Conservation (phyloP, 2,797 vertebrate genomes). For the Chrysocyon brachyurus region DNA sequence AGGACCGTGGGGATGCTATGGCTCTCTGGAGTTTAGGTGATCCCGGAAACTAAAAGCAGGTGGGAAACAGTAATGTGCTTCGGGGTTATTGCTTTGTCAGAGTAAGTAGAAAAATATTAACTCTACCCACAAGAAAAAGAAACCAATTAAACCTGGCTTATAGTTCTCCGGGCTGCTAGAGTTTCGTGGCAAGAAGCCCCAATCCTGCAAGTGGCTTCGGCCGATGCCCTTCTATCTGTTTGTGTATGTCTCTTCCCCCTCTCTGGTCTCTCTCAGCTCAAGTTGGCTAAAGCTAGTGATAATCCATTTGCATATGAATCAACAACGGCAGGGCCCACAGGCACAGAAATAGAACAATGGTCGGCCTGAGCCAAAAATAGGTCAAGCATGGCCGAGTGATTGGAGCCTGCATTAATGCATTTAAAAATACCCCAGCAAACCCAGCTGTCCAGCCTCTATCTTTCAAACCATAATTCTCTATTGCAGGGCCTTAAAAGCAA, state of each 20-base stretch:
- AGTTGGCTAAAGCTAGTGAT: conserved; percentile 92
- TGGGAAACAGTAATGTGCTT: conserved; percentile 86
- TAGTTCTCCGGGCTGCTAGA: conserved; percentile 71
- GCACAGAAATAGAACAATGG: conserved; percentile 99
- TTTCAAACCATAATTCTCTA: conserved; percentile 87
- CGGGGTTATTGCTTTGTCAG: conserved; percentile 80
- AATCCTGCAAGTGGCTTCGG: conserved; percentile 84
- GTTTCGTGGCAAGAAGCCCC: conserved; percentile 82
- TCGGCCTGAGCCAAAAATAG: conserved; percentile 99
- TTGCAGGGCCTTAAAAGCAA: conserved; percentile 79
- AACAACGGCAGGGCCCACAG: conserved; percentile 98
- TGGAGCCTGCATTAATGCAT: conserved; percentile 99
- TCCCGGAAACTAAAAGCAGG: conserved; percentile 88
- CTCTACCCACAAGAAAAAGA: conserved; percentile 79
- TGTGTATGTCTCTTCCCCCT: conserved; percentile 76
- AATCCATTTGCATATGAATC: conserved; percentile 99
- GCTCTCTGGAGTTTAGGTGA: conserved; percentile 75
- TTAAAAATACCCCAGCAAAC: conserved; percentile 99
- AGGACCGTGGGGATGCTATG: conserved; percentile 53
- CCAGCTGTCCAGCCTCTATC: conserved; percentile 98
- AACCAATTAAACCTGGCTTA: conserved; percentile 82
- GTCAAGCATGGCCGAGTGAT: conserved; percentile 98
- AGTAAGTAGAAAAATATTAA: conserved; percentile 81
- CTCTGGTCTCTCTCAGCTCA: conserved; percentile 86
- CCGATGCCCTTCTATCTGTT: conserved; percentile 82